Percentiles rank a stretch among this genome's conserved stretches.
Evolutionary conservation across 1,140 invertebrate genomes (phyloP).

Genomic region (Caenorhabditis remanei): DNA sequence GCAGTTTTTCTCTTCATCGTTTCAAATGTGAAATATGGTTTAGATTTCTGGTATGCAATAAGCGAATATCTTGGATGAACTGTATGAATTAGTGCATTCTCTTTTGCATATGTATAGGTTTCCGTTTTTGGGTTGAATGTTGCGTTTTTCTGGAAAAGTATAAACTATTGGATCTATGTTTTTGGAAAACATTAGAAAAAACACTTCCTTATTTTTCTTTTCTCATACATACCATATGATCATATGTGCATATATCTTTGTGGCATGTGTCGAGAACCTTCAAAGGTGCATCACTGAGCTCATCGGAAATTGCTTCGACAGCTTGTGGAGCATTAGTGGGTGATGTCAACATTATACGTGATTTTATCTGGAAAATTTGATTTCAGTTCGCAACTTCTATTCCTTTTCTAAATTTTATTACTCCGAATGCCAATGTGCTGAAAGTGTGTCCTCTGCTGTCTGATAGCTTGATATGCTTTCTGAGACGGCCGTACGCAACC

Average conservation of each 20-base stretch:
- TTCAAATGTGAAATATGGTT: slow-evolving; percentile 62
- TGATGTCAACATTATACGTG: slow-evolving; percentile 55
- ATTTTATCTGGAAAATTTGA: slow-evolving; percentile 50
- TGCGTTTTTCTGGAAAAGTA: slow-evolving; percentile 50
- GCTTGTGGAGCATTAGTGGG: slow-evolving; percentile 27
- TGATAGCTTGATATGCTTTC: slow-evolving; percentile 40
- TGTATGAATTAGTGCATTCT: slow-evolving; percentile 41
- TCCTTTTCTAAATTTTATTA: not conserved
- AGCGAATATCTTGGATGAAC: slow-evolving; percentile 38
- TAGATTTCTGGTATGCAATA: slow-evolving; percentile 48
- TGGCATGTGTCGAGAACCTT: slow-evolving; percentile 53
- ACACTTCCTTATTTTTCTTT: not conserved
- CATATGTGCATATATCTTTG: slow-evolving; percentile 21
- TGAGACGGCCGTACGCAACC: not conserved
- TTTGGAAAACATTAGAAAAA: not conserved
- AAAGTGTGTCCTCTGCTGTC: slow-evolving; percentile 54
- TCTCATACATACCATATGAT: slow-evolving; percentile 44
- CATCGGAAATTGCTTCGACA: slow-evolving; percentile 54
- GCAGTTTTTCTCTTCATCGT: slow-evolving; percentile 57
- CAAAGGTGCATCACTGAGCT: slow-evolving; percentile 46
- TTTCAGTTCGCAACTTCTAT: not conserved
- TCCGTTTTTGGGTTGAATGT: slow-evolving; percentile 56
- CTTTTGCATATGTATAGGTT: slow-evolving; percentile 47
- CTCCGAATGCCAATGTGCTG: slow-evolving; percentile 58
- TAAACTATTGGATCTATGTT: not conserved